Evolutionary conservation across 2,113 vertebrate genomes (phyloP).

Genomic region (Toxostoma redivivum): DNA sequence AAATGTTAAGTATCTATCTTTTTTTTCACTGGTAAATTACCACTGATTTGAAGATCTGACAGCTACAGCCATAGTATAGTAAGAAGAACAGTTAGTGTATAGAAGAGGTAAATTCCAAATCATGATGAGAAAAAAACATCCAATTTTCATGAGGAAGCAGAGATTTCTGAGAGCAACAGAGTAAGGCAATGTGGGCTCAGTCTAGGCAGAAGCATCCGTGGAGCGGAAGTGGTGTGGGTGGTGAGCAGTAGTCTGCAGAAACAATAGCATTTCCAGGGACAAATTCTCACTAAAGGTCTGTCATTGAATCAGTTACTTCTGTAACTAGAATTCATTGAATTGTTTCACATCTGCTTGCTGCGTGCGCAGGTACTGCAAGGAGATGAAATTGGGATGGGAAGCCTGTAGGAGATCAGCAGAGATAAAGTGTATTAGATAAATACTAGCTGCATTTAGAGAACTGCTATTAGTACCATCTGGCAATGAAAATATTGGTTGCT

Average conservation of each 20-base stretch:
- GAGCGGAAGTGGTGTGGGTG: background rate
- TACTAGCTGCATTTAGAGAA: background rate
- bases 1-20: slow-evolving; percentile 66
- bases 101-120: slow-evolving; percentile 19
- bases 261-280: background rate
- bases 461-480: background rate
- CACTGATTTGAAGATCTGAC: slow-evolving; percentile 56
- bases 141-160: background rate
- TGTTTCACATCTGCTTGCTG: background rate
- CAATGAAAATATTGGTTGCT: slow-evolving; percentile 25
- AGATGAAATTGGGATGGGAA: background rate
- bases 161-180: background rate
- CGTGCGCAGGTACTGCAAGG: background rate
- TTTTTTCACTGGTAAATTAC: slow-evolving; percentile 57
- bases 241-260: background rate
- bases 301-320: background rate
- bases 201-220: background rate
- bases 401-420: background rate
- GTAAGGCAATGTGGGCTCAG: background rate
- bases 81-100: background rate
- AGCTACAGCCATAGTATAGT: slow-evolving; percentile 39
- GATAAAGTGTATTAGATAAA: slow-evolving; percentile 14
- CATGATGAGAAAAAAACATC: background rate
- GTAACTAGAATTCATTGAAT: background rate
- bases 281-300: background rate